Percentiles rank a stretch among this genome's conserved stretches.
Evolutionary conservation across 2,888 invertebrate genomes (phyloP).

Genomic region (Lysandra bellargus): DNA sequence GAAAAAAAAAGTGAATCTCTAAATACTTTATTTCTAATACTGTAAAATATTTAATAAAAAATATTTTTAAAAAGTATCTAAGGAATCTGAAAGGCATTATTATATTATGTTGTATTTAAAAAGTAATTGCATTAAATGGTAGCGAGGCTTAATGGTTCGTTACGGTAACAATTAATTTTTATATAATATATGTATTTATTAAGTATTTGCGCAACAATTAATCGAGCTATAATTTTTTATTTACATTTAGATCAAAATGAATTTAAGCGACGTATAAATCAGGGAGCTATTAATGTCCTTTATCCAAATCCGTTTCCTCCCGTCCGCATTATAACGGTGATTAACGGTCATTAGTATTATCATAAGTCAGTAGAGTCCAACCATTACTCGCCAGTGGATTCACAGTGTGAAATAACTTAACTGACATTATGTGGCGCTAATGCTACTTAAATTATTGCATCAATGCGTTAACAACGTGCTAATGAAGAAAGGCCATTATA

Average conservation of each 20-base stretch:
- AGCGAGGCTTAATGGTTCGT: no score
- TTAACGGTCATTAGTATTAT: constrained; percentile 13
- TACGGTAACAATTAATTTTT: no score
- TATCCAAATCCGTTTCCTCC: constrained; percentile 20
- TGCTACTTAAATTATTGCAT: neutral
- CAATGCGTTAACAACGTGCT: neutral
- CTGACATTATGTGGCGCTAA: neutral
- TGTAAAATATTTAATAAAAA: no score
- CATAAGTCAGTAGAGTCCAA: neutral
- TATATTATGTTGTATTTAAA: no score
- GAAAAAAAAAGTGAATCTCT: no score
- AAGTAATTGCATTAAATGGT: no score
- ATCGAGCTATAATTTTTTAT: neutral
- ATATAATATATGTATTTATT: no score
- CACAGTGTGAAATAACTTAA: neutral
- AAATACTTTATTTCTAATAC: no score
- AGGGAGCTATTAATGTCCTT: neutral
- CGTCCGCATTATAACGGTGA: constrained; percentile 12
- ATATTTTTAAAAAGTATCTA: no score
- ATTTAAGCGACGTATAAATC: neutral
- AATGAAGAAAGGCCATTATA: neutral
- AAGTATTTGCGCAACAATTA: no score
- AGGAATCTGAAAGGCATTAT: no score
- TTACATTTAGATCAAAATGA: neutral
- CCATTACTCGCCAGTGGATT: neutral